Base-by-base conservation (phyloP, 2,797 vertebrate genomes). In the Malurus splendens region DNA sequence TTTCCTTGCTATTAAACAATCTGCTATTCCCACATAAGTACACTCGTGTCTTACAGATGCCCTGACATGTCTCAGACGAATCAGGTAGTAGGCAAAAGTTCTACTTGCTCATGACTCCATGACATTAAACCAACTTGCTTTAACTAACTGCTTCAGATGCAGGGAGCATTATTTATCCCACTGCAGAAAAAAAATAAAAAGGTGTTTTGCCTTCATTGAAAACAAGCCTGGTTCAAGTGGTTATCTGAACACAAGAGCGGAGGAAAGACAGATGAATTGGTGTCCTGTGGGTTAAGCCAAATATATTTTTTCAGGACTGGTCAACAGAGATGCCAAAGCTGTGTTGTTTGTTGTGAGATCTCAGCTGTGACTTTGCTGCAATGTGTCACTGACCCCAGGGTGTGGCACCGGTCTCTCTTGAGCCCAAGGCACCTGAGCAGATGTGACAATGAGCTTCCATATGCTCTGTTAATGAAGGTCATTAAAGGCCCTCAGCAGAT, bases 1-100 rank as follows among this genome's bases (percentile, higher is more conserved):
- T 56, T 18, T 64, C 68, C 39, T 14, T 51, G 54, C 45, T 87
- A 80, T 93, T 87, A 90, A 89, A 73, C 79, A 91, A 72, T 22
- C 5, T 72, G 3, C 79, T 86, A 82, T 68, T 74, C 68, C 68
- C 66, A 84, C 8, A 0, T 61, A 60, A 71, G 57, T 55, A 52
- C 10, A 17, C 25, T 41, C 5, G 3, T 82, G 44, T 44, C 30
- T 77, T 80, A 38, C 1, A 90, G 61, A 47, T 85, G 93, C 79
- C 90, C 84, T 65, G 76, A 91, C 93, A 85, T 41, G 89, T 82
- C 86, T 65, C 73, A 56, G 61, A 74, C 91, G 73, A n/a, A 82
- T n/a, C 72, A 88, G 42, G 71, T 24, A 64, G 30, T 54, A 88
- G 65, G 78, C 70, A 89, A 72, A 90, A 84, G 36, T 80, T 74